A percentile compares a stretch with the other conserved stretches of the same genome.
phyloP scores from a whole-genome alignment of 2,888 invertebrate genomes.

The Saturnia japonica region DNA sequence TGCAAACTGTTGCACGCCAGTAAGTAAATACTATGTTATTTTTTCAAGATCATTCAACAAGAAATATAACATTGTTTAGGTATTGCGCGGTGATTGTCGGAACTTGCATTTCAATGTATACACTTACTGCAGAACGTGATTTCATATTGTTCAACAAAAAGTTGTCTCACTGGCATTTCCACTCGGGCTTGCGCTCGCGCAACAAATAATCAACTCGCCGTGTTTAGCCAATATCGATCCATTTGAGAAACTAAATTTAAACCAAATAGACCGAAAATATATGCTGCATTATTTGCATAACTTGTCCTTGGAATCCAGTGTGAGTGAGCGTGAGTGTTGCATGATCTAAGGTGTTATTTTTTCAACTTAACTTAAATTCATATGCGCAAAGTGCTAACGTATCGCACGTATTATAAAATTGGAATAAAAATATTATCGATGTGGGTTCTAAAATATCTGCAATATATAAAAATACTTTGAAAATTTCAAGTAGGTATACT shows the following conservation, averaged over 20 bases:
- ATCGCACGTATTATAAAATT: not conserved
- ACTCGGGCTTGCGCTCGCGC: constrained; percentile 18
- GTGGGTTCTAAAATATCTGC: not conserved
- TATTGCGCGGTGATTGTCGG: not conserved
- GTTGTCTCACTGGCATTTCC: constrained; percentile 19
- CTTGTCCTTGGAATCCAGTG: constrained; percentile 39
- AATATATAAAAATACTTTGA: not conserved
- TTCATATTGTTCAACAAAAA: constrained; percentile 22
- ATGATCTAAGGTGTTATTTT: constrained; percentile 10
- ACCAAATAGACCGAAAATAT: constrained; percentile 65
- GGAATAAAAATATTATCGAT: not conserved
- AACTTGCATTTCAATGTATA: constrained; percentile 13
- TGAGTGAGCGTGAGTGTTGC: not conserved
- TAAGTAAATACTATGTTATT: constrained; percentile 7
- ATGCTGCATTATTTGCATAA: constrained; percentile 54
- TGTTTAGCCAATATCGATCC: constrained; percentile 39
- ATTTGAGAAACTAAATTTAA: constrained; percentile 50
- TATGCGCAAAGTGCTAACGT: not conserved
- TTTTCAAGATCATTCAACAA: constrained; percentile 8
- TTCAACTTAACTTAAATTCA: not conserved
- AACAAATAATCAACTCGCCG: constrained; percentile 20
- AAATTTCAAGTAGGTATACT: not conserved
- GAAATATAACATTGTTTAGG: not conserved
- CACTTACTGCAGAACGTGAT: constrained; percentile 13
- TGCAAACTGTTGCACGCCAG: not conserved